Evolutionary conservation across 2,888 invertebrate species (phyloP).

Genomic region (Apamea anceps): DNA sequence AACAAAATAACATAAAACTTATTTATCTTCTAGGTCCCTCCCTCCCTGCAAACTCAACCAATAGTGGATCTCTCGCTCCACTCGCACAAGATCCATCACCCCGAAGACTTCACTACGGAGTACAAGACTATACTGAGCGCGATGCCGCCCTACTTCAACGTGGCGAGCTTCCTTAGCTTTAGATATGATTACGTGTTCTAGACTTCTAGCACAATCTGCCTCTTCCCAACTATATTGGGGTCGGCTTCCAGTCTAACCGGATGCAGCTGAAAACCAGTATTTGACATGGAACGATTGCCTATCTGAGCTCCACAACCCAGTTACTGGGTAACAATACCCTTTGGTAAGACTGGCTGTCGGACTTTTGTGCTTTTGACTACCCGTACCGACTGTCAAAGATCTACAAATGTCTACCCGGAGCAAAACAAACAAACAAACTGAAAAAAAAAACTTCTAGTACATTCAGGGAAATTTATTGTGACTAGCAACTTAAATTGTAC

Average conservation of each 20-base stretch:
- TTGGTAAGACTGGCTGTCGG: no score
- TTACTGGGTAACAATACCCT: no score
- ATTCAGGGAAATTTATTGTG: neutral
- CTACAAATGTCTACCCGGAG: no score
- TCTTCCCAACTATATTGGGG: neutral
- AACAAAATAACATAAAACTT: neutral
- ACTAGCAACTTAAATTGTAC: neutral
- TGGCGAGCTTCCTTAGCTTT: slow-evolving; percentile 78
- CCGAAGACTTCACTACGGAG: slow-evolving; percentile 75
- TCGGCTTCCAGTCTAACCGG: neutral
- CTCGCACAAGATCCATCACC: slow-evolving; percentile 79
- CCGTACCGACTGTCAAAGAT: no score
- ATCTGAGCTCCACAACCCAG: neutral
- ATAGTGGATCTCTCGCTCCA: slow-evolving; percentile 78
- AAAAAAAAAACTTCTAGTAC: no score
- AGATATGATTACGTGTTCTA: slow-evolving; percentile 80
- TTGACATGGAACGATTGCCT: neutral
- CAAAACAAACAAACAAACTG: no score
- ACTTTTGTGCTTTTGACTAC: no score
- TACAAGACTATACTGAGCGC: slow-evolving; percentile 73
- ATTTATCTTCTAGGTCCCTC: slow-evolving; percentile 72
- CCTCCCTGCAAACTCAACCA: slow-evolving; percentile 66
- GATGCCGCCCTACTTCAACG: slow-evolving; percentile 81
- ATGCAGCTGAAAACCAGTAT: neutral
- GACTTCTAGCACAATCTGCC: neutral